Evolutionary conservation across 2,888 invertebrate species (phyloP).

Genomic region (Erebia epiphron): DNA sequence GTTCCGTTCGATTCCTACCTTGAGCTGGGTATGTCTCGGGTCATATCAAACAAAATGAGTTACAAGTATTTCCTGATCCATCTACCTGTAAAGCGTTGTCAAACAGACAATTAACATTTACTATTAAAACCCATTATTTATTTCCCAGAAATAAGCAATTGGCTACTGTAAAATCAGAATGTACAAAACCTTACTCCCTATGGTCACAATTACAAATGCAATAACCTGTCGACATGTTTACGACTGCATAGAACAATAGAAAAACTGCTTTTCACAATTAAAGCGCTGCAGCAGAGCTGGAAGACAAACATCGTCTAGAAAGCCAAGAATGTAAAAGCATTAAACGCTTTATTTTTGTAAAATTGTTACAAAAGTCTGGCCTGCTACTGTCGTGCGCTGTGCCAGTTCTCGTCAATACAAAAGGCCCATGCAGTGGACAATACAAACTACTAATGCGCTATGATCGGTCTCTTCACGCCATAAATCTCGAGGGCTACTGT

Average conservation of each 20-base stretch:
- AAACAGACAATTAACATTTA: constrained; percentile 4
- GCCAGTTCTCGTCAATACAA: constrained; percentile 51
- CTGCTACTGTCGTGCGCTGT: constrained; percentile 55
- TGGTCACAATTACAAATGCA: constrained; percentile 45
- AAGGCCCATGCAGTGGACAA: constrained; percentile 74
- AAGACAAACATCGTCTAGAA: constrained; percentile 24
- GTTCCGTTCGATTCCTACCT: too few species aligned
- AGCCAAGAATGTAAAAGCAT: constrained; percentile 28
- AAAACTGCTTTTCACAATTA: constrained; percentile 35
- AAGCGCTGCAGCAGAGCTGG: constrained; percentile 24
- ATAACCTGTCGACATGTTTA: constrained; percentile 79
- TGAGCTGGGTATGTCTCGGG: neutral
- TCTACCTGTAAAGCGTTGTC: neutral
- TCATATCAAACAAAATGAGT: neutral
- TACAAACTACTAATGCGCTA: constrained; percentile 74
- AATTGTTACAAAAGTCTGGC: constrained; percentile 38
- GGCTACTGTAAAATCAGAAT: constrained; percentile 49
- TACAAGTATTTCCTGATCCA: neutral
- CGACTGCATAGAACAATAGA: constrained; percentile 68
- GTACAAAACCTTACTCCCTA: constrained; percentile 34
- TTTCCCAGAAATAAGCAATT: constrained; percentile 31
- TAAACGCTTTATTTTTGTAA: constrained; percentile 28
- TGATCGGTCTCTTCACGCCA: constrained; percentile 72
- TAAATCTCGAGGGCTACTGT: constrained; percentile 66
- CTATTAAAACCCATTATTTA: constrained; percentile 19